A percentile compares a stretch with the other conserved stretches of the same genome.
Conservation (phyloP, 2,797 vertebrate species). For the Crocodylus rhombifer region DNA sequence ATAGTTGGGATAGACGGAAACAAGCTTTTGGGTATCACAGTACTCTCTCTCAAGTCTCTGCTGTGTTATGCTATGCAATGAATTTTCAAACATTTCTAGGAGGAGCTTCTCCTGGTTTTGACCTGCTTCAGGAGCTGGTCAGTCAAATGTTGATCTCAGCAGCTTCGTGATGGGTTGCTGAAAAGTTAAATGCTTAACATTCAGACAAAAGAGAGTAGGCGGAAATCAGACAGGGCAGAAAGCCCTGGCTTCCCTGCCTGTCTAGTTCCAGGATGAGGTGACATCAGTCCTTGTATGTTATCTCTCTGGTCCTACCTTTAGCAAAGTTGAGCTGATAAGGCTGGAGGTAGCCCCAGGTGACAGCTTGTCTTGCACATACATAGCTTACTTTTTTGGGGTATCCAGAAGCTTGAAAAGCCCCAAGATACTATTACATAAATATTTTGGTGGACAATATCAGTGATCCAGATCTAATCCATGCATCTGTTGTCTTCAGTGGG, state of each 20-base stretch:
- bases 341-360: neutral
- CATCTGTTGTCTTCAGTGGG: fast-evolving
- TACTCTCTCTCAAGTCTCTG: too few relatives aligned
- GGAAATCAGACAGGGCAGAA: fast-evolving
- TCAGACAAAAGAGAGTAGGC: neutral
- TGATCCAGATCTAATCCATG: neutral
- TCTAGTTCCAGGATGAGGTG: neutral
- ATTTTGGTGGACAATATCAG: fast-evolving
- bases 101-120: neutral
- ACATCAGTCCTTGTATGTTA: neutral
- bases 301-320: fast-evolving
- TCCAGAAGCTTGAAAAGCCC: neutral
- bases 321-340: neutral
- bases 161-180: neutral
- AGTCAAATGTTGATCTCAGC: neutral
- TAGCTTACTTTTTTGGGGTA: neutral
- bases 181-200: neutral
- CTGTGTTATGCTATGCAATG: too few relatives aligned
- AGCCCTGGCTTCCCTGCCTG: neutral
- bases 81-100: too few relatives aligned
- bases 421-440: neutral
- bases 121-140: neutral
- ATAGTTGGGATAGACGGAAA: too few relatives aligned
- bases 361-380: neutral
- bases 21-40: too few relatives aligned